Percentiles rank a stretch among this genome's conserved stretches.
Evolutionary conservation across 2,113 vertebrate species (phyloP).

Genomic region (Sebastes fasciatus): DNA sequence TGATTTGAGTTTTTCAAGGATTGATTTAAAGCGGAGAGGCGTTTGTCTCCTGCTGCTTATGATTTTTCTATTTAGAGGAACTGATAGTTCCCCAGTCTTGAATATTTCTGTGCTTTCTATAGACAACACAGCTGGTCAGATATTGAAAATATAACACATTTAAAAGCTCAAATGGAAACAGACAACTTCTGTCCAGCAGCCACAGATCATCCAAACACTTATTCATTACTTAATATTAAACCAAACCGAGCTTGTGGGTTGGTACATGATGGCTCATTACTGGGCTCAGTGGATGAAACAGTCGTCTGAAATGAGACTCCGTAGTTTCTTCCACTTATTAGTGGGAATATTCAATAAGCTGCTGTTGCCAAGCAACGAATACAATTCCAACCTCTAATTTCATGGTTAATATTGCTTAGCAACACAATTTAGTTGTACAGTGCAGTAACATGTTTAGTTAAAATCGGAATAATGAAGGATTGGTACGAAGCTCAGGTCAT

Average conservation of each 20-base stretch:
- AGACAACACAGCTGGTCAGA: neutral
- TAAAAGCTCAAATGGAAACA: neutral
- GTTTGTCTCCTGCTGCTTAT: neutral
- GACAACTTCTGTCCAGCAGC: neutral
- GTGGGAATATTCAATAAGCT: constrained; percentile 1
- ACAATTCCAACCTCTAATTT: constrained; percentile 15
- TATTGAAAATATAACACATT: neutral
- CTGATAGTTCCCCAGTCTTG: neutral
- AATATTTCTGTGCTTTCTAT: neutral
- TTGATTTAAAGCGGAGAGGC: neutral
- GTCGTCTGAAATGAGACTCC: neutral
- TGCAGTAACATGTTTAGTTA: neutral
- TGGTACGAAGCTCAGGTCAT: too few species aligned
- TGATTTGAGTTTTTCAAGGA: neutral
- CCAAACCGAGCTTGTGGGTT: neutral
- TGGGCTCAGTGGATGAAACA: neutral
- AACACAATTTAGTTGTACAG: constrained; percentile 8
- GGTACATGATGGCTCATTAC: neutral
- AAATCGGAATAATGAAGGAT: neutral
- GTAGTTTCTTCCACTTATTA: constrained; percentile 9
- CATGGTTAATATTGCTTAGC: constrained; percentile 3
- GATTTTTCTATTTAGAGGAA: neutral
- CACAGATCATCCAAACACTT: neutral
- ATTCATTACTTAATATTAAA: too few species aligned
- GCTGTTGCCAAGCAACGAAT: constrained; percentile 51